These are phyloP conservation scores for Polyergus mexicanus DNA, from an alignment of 1,140 invertebrate genomes.

Conservation along the genomic window DNA sequence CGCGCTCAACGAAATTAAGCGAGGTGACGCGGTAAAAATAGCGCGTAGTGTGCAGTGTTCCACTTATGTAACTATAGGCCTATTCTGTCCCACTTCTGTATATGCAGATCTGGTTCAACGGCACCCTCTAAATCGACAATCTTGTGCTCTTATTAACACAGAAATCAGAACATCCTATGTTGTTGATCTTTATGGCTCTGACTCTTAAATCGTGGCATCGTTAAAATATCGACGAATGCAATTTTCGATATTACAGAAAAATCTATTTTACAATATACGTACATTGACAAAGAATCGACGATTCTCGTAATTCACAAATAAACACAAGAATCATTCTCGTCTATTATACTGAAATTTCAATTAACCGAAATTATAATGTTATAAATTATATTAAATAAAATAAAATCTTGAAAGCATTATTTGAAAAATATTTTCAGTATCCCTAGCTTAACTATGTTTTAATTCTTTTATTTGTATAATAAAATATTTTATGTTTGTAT, in stretches of 20 bases:
- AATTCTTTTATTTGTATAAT: neutral
- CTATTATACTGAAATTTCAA: neutral
- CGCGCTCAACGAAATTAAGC: conserved; percentile 30
- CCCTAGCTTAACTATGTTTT: neutral
- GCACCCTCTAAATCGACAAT: conserved; percentile 15
- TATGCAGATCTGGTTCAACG: neutral
- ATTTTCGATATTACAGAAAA: neutral
- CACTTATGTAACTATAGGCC: conserved; percentile 30
- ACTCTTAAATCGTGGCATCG: neutral
- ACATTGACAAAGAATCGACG: too few species aligned
- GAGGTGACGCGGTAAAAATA: conserved; percentile 51
- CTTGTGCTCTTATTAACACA: neutral
- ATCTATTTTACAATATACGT: neutral
- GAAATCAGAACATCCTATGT: conserved; percentile 5
- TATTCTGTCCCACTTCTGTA: conserved; percentile 23
- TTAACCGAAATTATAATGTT: neutral
- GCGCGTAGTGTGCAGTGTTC: conserved; percentile 17
- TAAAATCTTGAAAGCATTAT: neutral
- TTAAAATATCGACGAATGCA: neutral
- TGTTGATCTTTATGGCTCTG: neutral
- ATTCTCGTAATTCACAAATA: neutral
- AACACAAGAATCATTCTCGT: neutral
- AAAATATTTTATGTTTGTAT: too few species aligned
- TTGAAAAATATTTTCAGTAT: neutral
- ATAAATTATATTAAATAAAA: neutral